These are phyloP conservation scores for Molothrus ater DNA, from an alignment of 2,797 vertebrate genomes.

Conservation along the genomic window DNA sequence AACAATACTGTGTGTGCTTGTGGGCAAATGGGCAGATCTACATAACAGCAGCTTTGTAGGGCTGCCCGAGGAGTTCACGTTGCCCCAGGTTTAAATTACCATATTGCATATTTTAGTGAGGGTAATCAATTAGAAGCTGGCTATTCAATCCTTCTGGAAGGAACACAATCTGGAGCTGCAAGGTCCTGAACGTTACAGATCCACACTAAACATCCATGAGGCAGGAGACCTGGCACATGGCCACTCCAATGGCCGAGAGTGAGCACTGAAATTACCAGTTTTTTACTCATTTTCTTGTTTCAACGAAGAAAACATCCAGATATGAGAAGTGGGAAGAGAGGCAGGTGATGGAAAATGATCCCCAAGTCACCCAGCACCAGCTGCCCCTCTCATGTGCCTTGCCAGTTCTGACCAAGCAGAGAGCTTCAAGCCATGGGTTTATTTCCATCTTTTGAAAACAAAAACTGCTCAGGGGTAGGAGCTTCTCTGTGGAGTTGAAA, in stretches of 20 bases:
- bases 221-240: not conserved
- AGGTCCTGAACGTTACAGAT: not conserved
- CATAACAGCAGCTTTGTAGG: not conserved
- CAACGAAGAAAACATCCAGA: not conserved
- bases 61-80: not conserved
- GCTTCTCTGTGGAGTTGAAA: not conserved
- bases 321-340: not conserved
- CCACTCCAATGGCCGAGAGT: accelerated
- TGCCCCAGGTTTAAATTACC: conserved; percentile 24
- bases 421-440: not conserved
- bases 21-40: not conserved
- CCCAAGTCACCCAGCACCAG: not conserved
- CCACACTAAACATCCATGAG: accelerated
- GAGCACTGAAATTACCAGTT: not conserved
- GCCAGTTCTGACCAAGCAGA: not conserved
- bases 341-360: not conserved
- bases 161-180: not conserved
- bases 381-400: not conserved
- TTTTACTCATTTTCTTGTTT: not conserved
- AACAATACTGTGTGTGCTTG: not conserved
- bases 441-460: not conserved
- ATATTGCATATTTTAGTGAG: not conserved
- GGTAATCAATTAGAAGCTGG: conserved; percentile 13
- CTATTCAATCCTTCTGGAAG: conserved; percentile 2
- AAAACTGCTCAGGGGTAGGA: not conserved